A percentile compares a stretch with the other conserved stretches of the same genome.
Evolutionary conservation across 2,113 vertebrate genomes (phyloP).

Genomic region (Nestor notabilis): DNA sequence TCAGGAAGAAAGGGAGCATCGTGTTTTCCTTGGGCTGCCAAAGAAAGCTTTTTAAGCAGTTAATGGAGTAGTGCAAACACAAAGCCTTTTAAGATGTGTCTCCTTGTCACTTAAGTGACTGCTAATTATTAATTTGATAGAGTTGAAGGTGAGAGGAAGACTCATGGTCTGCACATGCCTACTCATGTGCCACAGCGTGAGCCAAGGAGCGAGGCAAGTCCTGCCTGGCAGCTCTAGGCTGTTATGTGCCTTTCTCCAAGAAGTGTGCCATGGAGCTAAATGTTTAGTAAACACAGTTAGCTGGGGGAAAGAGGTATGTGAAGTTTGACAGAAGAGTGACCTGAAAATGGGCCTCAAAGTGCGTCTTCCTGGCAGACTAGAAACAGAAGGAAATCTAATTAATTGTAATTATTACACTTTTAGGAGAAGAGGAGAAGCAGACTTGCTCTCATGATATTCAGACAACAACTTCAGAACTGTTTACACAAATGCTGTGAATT

Average conservation of each 20-base stretch:
- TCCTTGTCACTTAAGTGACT: background rate
- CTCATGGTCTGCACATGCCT: background rate
- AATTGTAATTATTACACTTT: conserved; percentile 73
- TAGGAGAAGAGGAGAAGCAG: conserved; percentile 53
- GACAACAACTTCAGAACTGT: conserved; percentile 56
- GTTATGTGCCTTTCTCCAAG: background rate
- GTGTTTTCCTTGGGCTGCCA: background rate
- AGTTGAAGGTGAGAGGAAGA: background rate
- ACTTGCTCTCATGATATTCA: background rate
- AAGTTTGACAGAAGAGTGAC: conserved; percentile 25
- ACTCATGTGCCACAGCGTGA: background rate
- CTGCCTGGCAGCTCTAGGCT: background rate
- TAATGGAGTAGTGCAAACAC: background rate
- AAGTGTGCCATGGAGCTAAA: background rate
- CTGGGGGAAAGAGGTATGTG: background rate
- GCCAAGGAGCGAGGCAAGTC: background rate
- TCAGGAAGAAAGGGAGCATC: background rate
- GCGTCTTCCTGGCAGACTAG: background rate
- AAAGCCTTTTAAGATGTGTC: background rate
- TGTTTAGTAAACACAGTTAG: conserved; percentile 40
- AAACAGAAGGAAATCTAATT: conserved; percentile 51
- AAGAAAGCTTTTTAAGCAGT: background rate
- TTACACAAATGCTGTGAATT: conserved; percentile 60
- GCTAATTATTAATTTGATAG: background rate
- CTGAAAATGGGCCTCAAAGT: background rate